Evolutionary conservation across 2,797 vertebrate species (phyloP), one percentile per base, ranked within the genome.

Genomic region (Peromyscus melanophrys): DNA sequence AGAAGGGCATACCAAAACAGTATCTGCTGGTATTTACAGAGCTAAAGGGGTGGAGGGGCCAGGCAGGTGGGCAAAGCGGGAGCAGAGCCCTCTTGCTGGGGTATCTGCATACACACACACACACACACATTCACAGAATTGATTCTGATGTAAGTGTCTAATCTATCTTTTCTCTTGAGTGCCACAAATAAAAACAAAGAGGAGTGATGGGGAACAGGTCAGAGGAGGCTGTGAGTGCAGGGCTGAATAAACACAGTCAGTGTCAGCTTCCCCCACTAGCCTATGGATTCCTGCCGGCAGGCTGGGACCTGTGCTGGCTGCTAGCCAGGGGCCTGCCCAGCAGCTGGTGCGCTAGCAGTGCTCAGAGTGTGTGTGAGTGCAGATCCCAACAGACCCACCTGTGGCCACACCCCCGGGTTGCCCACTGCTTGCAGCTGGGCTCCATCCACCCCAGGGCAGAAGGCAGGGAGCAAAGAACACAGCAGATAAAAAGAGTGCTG

Each of bases 171-270:
- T 4, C 55, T 94, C 90, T 94, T 49, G 81, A 91, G 40, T 19
- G 29, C 37, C 77, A 76, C 87, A 81, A 83, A 86, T 86, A 94
- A 95, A 90, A 95, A 80, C 80, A 89, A 86, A 81, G 92, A 84
- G 83, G 78, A 82, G 43, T 40, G 59, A 84, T 0, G 6, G 89
- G 86, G 63, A 59, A 29, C 88, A 65, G 59, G 69, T 57, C 69
- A 89, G 61, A 85, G 78, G 59, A 59, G 23, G 34, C 29, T 78
- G 12, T 57, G 49, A 52, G 12, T 31, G 25, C 67, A 89, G 78
- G 25, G 34, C 21, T 52, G 59, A 89, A 84, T 4, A 89, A 90
- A 85, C 6, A 78, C 55, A 61, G n/a, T 34, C 75, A 29, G 59
- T 0, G 71, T 46, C 59, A 1, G 14, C 84, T 34, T 49, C 43